Evolutionary conservation across 2,888 invertebrate species (phyloP), one percentile per base, ranked within the genome.

Genomic region (Noctua comes): DNA sequence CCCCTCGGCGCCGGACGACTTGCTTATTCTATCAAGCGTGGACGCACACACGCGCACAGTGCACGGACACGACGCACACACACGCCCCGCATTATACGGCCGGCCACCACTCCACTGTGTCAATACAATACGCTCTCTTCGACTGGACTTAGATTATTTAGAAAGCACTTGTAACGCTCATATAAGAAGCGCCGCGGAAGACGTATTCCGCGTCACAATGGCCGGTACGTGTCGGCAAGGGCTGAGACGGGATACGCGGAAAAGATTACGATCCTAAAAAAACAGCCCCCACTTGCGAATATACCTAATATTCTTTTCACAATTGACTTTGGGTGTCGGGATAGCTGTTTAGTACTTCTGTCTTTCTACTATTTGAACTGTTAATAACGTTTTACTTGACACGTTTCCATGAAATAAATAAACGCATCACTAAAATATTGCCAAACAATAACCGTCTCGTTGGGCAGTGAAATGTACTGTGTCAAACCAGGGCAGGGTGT

Each of bases 131-230:
- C 97, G 95, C 96, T 96, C 97, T 96, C 96, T 96, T 96, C 96
- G 94, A 92, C 96, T 95, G 97, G 97, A 97, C 97, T 97, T 96
- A 97, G 97, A 97, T 97, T 97, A 97, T 97, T 97, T 97, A 97
- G 97, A 97, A 97, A 97, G 97, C 97, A 97, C 97, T 97, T 97
- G 96, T 97, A 97, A 97, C 95, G 96, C 96, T 97, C 97, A 97
- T 97, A 97, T 97, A 97, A 97, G 97, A 96, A 95, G 95, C 95
- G 95, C 93, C 95, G 94, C 94, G 94, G 94, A 96, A 97, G 96
- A 96, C 95, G 95, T 95, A 95, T 95, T 95, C 93, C 90, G 93
- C 96, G 96, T 96, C 95, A 97, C 97, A 97, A 97, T 97, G 95
- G 97, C 94, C 94, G 90, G 94, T 94, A 97, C 97, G 96, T 97